Percentiles rank a stretch among this genome's conserved stretches.
Evolutionary conservation across 2,797 vertebrate species (phyloP).

Genomic region (Chlorospingus semifuscus): DNA sequence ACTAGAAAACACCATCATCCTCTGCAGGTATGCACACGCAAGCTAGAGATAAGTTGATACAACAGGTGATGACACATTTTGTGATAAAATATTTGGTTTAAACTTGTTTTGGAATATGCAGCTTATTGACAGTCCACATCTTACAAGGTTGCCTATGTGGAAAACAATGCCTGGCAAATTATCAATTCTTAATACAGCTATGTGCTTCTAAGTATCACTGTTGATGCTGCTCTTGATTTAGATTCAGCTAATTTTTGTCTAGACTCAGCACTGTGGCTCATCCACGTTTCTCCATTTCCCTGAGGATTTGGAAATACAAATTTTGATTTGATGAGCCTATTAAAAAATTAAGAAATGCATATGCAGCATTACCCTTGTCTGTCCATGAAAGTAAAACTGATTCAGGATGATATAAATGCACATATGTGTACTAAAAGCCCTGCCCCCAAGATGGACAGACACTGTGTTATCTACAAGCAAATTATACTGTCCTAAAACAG

Average conservation of each 20-base stretch:
- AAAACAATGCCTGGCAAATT: background rate
- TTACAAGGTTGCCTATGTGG: background rate
- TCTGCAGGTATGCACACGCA: background rate
- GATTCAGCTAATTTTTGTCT: constrained; percentile 8
- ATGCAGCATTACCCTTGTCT: background rate
- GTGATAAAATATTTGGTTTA: background rate
- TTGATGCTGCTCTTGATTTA: background rate
- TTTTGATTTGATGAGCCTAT: background rate
- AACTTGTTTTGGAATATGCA: background rate
- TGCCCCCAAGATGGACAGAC: background rate
- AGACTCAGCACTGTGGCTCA: constrained; percentile 11
- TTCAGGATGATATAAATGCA: background rate
- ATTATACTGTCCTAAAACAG: background rate
- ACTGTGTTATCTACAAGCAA: background rate
- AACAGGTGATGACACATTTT: background rate
- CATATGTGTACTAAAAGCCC: fast-evolving
- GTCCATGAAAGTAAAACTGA: background rate
- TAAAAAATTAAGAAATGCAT: background rate
- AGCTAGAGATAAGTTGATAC: background rate
- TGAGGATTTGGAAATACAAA: background rate
- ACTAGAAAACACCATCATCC: background rate
- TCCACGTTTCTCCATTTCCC: background rate
- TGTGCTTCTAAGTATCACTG: background rate
- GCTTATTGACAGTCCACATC: background rate
- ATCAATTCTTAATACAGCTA: background rate